Percentiles rank a stretch among this genome's conserved stretches.
phyloP scores from a whole-genome alignment of 2,797 vertebrate species.

The Clarias platycephalus region DNA sequence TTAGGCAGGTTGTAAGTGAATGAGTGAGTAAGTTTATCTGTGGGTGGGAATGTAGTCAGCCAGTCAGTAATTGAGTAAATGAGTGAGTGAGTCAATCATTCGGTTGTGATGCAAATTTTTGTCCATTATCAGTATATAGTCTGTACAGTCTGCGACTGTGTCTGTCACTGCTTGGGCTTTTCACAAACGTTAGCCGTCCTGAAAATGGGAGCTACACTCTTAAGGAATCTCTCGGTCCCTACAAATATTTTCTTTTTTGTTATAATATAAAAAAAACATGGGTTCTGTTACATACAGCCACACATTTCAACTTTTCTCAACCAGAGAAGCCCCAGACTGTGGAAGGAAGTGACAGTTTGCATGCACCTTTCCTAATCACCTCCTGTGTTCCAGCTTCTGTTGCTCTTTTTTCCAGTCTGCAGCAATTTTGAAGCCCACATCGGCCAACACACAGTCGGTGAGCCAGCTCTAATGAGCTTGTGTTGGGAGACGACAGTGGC shows the following conservation, averaged over 20 bases:
- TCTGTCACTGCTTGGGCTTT: conserved; percentile 31
- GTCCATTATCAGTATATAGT: too few species aligned
- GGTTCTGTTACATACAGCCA: conserved; percentile 1
- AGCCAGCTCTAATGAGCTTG: conserved; percentile 56
- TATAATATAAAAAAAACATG: neutral
- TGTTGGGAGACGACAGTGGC: conserved; percentile 48
- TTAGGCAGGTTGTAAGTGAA: too few species aligned
- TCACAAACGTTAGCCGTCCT: conserved; percentile 18
- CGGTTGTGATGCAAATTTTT: neutral
- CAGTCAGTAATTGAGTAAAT: too few species aligned
- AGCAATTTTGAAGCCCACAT: conserved; percentile 53
- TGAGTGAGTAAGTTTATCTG: too few species aligned
- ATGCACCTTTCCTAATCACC: conserved; percentile 53
- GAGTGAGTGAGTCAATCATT: too few species aligned
- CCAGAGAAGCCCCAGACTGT: conserved; percentile 38
- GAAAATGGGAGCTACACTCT: conserved; percentile 33
- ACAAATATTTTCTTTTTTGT: conserved; percentile 9
- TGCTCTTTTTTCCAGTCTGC: conserved; percentile 51
- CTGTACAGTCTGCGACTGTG: neutral
- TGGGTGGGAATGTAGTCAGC: too few species aligned
- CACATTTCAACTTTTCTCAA: conserved; percentile 33
- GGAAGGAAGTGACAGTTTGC: conserved; percentile 47
- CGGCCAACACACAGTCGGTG: conserved; percentile 51
- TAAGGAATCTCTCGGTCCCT: neutral
- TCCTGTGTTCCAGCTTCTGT: conserved; percentile 56